Base-by-base conservation (phyloP, 2,113 vertebrate species). In the Epinephelus lanceolatus region DNA sequence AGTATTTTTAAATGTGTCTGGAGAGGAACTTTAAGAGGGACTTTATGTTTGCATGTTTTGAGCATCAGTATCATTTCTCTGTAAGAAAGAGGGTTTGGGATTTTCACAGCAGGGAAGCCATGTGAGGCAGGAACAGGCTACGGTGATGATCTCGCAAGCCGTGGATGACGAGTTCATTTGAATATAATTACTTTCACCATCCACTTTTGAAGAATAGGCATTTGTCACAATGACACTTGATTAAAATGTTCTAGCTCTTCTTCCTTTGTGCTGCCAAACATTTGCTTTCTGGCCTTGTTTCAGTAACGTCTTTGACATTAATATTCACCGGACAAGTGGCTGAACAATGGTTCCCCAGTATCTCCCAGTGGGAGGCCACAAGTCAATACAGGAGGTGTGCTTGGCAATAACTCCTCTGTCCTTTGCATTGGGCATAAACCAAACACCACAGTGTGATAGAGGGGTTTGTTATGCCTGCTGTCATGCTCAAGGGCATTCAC, bases 101-200 rank as follows among this genome's bases (percentile, higher is more conserved):
- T 81, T 86, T 86, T 94, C 78, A 91, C 89, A 88, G 91, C 78
- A 84, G 88, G 76, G 81, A 80, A 89, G 73, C 82, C 83, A 88
- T 86, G 89, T 92, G 81, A 89, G 83, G 79, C 83, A 71, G 67
- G 47, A 90, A 84, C 73, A 80, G 78, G 86, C 45, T 57, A 73
- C 71, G 67, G 71, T 78, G 78, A 87, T 90, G 71, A 88, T 85
- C 87, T 91, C 88, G 77, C 23, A 70, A 61, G 71, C 87, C 61
- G 65, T 61, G 45, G 66, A 79, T 91, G 89, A 92, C 80, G 92
- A 87, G 83, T 92, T 93, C 76, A 92, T 93, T 91, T 88, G 81
- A 90, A 91, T 89, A 82, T 90, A 92, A 94, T 94, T 92, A 91
- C 88, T 85, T 89, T 83, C 60, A 79, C 67, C 63, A 87, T 47